These are phyloP conservation scores for Camelus bactrianus DNA, from an alignment of 2,113 vertebrate genomes.

Conservation along the genomic window DNA sequence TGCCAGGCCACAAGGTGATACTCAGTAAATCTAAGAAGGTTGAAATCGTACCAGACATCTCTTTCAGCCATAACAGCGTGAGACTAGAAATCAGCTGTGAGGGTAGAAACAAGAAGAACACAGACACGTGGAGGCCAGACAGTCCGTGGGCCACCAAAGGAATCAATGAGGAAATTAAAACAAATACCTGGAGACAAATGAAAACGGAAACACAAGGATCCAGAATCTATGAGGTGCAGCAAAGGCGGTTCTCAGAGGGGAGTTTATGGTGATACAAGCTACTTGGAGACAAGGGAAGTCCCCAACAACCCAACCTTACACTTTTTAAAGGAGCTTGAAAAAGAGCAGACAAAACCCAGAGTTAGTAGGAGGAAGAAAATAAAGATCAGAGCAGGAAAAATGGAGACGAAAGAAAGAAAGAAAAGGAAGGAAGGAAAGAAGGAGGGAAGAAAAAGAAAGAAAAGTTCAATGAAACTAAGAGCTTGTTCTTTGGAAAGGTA, in stretches of 20 bases:
- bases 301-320: neutral
- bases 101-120: neutral
- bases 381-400: too few species aligned
- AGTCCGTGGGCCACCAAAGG: neutral
- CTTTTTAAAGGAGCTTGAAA: too few species aligned
- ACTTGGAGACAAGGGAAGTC: neutral
- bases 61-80: neutral
- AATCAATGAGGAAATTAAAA: too few species aligned
- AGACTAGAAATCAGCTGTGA: neutral
- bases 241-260: neutral
- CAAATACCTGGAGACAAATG: neutral
- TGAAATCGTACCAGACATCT: neutral
- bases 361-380: too few species aligned
- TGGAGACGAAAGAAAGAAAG: too few species aligned
- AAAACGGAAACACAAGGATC: fast-evolving
- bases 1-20: neutral
- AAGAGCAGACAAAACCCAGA: too few species aligned
- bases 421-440: too few species aligned
- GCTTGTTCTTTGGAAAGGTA: too few species aligned
- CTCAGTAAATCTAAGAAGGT: neutral
- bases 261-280: neutral
- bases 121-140: fast-evolving
- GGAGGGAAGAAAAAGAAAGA: too few species aligned
- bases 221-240: fast-evolving
- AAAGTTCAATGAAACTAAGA: too few species aligned